Evolutionary conservation across 1,140 invertebrate species (phyloP), one percentile per base, ranked within the genome.

Genomic region (Drosophila nikananu): DNA sequence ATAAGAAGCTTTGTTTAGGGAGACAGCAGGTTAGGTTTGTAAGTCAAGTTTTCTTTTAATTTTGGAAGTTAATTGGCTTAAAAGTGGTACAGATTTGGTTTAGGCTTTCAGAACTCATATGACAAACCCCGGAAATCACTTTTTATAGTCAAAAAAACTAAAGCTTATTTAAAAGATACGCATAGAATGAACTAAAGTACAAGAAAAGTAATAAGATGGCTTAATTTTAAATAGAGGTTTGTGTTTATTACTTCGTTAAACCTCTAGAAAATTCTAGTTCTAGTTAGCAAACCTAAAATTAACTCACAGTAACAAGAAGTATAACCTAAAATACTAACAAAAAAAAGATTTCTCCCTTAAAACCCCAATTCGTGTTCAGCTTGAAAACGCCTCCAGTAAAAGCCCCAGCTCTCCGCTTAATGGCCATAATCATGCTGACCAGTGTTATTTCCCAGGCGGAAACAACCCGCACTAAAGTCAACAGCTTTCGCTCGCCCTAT

Each of bases 391-490:
- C n/a, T n/a, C n/a, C n/a, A n/a, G n/a, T n/a, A n/a, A n/a, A n/a
- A n/a, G n/a, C 49, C n/a, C 51, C 51, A 32, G 1, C n/a, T 8
- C 27, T 32, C 13, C 2, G 10, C 15, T 6, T 55, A 55, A 37
- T 55, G 9, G 21, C 54, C 17, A 25, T 12, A 57, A 25, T 25
- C 54, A 41, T 39, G 54, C 9, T 57, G 54, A 12, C 54, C 54
- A 57, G 54, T 57, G 54, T 57, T 57, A 57, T 57, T 57, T 57
- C 54, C 54, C 35, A 25, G 54, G 54, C 54, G 54, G 54, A 57
- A 57, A 58, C 55, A 25, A 13, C 35, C 55, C 46, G 52, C 59
- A 48, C 52, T 39, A 67, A 49, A 63, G 65, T 32, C 63, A 46
- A 68, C 59, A 57, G 42, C 49, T 32, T 44, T 60, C n/a, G 51